Evolutionary conservation across 2,113 vertebrate genomes (phyloP).

Genomic region (Saguinus imperator): DNA sequence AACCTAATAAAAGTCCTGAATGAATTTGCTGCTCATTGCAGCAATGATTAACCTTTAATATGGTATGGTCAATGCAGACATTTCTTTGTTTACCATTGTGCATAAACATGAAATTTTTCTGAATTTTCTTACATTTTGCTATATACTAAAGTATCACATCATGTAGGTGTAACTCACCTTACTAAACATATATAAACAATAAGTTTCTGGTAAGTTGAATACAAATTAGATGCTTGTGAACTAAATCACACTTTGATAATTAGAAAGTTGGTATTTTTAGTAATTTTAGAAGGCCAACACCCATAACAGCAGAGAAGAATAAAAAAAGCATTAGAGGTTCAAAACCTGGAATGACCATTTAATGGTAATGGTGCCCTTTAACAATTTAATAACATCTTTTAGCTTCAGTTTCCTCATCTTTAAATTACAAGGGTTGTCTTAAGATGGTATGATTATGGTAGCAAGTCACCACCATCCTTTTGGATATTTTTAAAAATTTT

Average conservation of each 20-base stretch:
- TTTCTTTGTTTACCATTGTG: constrained; percentile 1
- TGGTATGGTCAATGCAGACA: not conserved
- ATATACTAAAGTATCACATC: not conserved
- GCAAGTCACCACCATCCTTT: not conserved
- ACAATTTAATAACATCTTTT: not conserved
- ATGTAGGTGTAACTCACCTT: not conserved
- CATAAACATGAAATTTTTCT: constrained; percentile 14
- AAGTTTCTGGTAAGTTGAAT: constrained; percentile 32
- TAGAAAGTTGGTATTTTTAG: constrained; percentile 22
- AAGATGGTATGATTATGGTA: not conserved
- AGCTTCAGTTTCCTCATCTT: not conserved
- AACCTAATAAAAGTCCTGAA: not conserved
- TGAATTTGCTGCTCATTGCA: not conserved
- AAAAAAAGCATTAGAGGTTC: not conserved
- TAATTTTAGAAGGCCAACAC: not conserved
- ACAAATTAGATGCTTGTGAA: constrained; percentile 42
- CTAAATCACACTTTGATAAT: constrained; percentile 31
- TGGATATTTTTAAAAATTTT: constrained; percentile 27
- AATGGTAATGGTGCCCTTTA: not conserved
- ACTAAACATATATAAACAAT: constrained; percentile 5
- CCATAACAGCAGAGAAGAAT: not conserved
- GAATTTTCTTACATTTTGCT: constrained; percentile 34
- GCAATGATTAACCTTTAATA: not conserved
- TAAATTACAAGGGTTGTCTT: not conserved
- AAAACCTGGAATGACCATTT: not conserved